phyloP scores from a whole-genome alignment of 2,888 invertebrate species.

The Phania funesta region DNA sequence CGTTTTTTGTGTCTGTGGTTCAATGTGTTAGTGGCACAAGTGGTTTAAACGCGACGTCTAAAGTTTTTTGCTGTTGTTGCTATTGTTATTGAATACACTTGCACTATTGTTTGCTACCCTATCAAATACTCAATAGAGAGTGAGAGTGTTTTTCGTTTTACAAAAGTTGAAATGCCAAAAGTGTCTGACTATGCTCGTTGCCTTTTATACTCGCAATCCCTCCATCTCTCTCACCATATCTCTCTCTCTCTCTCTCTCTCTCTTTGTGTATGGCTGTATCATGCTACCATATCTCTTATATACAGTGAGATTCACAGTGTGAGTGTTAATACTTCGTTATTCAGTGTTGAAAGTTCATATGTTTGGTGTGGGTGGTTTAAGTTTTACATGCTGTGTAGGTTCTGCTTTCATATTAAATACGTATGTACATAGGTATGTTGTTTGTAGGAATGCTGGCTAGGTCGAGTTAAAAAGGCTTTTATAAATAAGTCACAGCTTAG shows the following conservation, averaged over 20 bases:
- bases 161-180: conserved; percentile 13
- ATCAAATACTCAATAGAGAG: conserved; percentile 20
- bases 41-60: conserved; percentile 52
- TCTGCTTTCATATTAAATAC: background rate
- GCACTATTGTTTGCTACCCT: conserved; percentile 36
- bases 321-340: conserved; percentile 35
- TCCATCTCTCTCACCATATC: background rate
- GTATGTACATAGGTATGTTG: background rate
- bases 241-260: background rate
- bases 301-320: background rate
- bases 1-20: conserved; percentile 63
- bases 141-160: conserved; percentile 39
- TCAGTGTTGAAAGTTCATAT: conserved; percentile 26
- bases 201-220: no score
- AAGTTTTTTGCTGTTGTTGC: conserved; percentile 15
- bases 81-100: conserved; percentile 50
- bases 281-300: background rate
- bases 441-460: background rate
- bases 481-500: background rate
- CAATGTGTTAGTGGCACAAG: conserved; percentile 68
- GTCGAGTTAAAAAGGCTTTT: background rate
- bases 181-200: background rate
- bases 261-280: background rate
- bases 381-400: background rate
- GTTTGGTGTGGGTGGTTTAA: conserved; percentile 36